Base-by-base conservation (phyloP, 2,888 invertebrate genomes). In the Ophion ventricosus region DNA sequence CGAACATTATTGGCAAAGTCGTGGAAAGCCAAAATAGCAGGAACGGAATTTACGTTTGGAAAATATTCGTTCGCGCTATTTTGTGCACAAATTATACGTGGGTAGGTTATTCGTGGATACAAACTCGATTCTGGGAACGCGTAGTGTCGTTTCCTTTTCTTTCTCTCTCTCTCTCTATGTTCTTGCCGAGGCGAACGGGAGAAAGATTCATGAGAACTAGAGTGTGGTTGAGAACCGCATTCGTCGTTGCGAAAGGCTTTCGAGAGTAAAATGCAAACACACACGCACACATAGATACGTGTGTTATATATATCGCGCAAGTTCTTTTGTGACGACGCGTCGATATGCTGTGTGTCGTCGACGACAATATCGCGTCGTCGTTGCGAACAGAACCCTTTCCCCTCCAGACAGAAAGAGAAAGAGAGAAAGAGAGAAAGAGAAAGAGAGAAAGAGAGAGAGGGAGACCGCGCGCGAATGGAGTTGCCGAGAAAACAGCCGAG, bases 341-440 rank as follows among this genome's bases (percentile, higher is more conserved):
- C 57, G 56, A 35, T 26, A 67, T 17, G 2, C 17, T 17, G 20
- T 72, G 35, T 57, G 29, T 8, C 17, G 11, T 1, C 57, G 57
- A 35, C 57, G 2, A 40, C 56, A 54, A 57, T 35, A 57, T n/a
- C 29, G 54, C 70, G 35, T 40, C 72, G 72, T 72, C 56, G n/a
- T 35, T 40, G 29, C 57, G 43, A 23, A 56, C 14, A 4, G 7
- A n/a, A 56, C 35, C 72, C n/a, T 69, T 69, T 56, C 25, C 20
- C 20, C 70, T 67, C 66, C 66, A 43, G 66, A 67, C 66, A 1
- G 43, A 7, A 8, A 43, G 43, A 43, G 10, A 10, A 26, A 49
- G 26, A 54, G 40, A 54, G 2, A 69, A 3, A 43, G 14, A 66
- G 23, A 43, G 7, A 20, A 17, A 54, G 5, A 17, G 54, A 54